phyloP scores from a whole-genome alignment of 1,140 invertebrate species.

The Bicyclus anynana region DNA sequence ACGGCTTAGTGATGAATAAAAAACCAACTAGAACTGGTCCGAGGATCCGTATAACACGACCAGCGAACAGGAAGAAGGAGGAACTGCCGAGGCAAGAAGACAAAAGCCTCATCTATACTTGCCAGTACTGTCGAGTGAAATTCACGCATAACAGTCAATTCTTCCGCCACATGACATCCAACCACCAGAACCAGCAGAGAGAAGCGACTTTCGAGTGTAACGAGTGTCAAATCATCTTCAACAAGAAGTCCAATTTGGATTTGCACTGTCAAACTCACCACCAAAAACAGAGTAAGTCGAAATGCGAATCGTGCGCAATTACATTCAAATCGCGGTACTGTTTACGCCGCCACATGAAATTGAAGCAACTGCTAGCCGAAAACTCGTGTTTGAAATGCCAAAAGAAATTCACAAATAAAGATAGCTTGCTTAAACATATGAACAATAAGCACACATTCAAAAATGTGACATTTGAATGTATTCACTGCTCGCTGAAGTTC shows the following conservation, averaged over 20 bases:
- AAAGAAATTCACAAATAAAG: conserved; percentile 60
- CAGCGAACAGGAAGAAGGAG: conserved; percentile 40
- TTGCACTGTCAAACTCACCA: conserved; percentile 62
- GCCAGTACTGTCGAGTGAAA: conserved; percentile 62
- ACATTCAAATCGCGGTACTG: conserved; percentile 68
- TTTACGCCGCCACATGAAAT: conserved; percentile 57
- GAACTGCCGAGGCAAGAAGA: conserved; percentile 40
- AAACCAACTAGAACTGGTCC: conserved; percentile 62
- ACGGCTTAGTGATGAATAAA: conserved; percentile 57
- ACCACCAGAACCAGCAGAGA: conserved; percentile 54
- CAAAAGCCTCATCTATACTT: conserved; percentile 55
- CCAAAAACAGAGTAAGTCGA: conserved; percentile 54
- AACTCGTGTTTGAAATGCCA: conserved; percentile 63
- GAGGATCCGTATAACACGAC: conserved; percentile 54
- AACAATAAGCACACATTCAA: conserved; percentile 62
- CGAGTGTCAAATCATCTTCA: conserved; percentile 63
- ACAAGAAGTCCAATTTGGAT: conserved; percentile 56
- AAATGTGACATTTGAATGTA: conserved; percentile 55
- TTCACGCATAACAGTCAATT: conserved; percentile 67
- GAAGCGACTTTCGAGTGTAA: conserved; percentile 62
- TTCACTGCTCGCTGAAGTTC: conserved; percentile 58
- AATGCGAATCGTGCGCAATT: conserved; percentile 59
- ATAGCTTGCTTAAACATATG: conserved; percentile 52
- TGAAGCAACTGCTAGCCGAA: conserved; percentile 57
- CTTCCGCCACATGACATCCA: conserved; percentile 65